Evolutionary conservation across 2,888 invertebrate species (phyloP).

Genomic region (Tenthredo mesomela): DNA sequence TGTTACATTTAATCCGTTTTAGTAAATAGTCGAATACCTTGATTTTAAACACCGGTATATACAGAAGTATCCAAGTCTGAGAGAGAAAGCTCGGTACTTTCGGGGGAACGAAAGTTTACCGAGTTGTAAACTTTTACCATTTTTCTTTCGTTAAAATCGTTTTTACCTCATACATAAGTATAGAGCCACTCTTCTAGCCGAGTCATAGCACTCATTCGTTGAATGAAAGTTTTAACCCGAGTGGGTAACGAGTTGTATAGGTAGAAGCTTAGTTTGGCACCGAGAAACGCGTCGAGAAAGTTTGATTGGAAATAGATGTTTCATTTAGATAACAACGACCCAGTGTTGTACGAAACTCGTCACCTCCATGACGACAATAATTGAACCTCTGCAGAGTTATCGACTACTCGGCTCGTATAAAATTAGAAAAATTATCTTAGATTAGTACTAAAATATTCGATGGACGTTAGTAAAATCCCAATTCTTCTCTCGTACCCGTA

Average conservation of each 20-base stretch:
- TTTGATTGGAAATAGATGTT: slow-evolving; percentile 61
- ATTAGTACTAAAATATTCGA: neutral
- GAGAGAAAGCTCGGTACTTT: neutral
- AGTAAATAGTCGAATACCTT: neutral
- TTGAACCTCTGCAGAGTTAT: neutral
- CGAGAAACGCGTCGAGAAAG: slow-evolving; percentile 57
- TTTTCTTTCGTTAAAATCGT: slow-evolving; percentile 6
- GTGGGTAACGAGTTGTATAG: neutral
- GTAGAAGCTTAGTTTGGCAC: slow-evolving; percentile 36
- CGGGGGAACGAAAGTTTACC: neutral
- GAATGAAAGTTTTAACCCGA: slow-evolving; percentile 8
- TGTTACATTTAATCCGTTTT: neutral
- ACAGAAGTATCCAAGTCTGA: neutral
- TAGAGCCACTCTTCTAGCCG: neutral
- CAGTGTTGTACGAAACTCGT: slow-evolving; percentile 19
- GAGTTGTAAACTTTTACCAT: neutral
- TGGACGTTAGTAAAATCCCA: neutral
- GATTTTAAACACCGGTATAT: neutral
- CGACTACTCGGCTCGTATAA: neutral
- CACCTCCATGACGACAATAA: neutral
- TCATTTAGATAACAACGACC: slow-evolving; percentile 58
- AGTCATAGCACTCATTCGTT: slow-evolving; percentile 2
- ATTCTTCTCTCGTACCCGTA: neutral
- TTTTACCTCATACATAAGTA: neutral
- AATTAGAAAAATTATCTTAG: too few species aligned